Conservation (phyloP, 2,113 vertebrate species). For the Ceyx melanurus region DNA sequence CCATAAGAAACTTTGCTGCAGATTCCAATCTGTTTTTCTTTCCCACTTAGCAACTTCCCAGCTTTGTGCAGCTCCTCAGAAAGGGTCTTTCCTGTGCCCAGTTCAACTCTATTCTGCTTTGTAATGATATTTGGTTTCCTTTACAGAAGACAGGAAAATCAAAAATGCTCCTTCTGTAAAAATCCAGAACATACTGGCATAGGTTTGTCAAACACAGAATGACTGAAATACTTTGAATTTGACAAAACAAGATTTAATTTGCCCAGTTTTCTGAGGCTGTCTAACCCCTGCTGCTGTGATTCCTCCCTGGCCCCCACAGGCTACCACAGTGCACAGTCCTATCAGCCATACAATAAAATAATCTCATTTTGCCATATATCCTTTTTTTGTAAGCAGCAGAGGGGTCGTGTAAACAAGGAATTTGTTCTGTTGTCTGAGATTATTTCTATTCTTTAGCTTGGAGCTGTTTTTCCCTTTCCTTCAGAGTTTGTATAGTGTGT, state of each 20-base stretch:
- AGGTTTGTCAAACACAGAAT: neutral
- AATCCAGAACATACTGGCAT: neutral
- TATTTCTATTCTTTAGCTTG: slow-evolving; percentile 15
- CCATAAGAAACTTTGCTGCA: neutral
- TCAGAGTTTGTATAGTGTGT: slow-evolving; percentile 19
- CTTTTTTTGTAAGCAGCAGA: neutral
- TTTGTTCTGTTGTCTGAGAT: neutral
- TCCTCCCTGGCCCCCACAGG: slow-evolving; percentile 9
- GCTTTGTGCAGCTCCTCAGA: neutral
- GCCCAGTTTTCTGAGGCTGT: neutral
- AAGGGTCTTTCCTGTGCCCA: neutral
- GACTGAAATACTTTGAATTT: neutral
- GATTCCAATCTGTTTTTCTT: neutral
- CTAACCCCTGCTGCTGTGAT: neutral
- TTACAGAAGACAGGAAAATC: neutral
- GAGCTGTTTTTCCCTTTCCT: slow-evolving; percentile 29
- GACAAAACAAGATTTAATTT: neutral
- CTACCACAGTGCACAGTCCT: neutral
- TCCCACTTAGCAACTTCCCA: neutral
- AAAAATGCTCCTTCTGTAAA: neutral
- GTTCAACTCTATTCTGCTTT: neutral
- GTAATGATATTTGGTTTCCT: neutral
- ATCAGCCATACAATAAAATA: neutral
- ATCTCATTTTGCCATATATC: slow-evolving; percentile 31
- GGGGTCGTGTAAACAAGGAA: neutral